phyloP scores from a whole-genome alignment of 1,140 invertebrate genomes.

The Wiebesia pumilae region DNA sequence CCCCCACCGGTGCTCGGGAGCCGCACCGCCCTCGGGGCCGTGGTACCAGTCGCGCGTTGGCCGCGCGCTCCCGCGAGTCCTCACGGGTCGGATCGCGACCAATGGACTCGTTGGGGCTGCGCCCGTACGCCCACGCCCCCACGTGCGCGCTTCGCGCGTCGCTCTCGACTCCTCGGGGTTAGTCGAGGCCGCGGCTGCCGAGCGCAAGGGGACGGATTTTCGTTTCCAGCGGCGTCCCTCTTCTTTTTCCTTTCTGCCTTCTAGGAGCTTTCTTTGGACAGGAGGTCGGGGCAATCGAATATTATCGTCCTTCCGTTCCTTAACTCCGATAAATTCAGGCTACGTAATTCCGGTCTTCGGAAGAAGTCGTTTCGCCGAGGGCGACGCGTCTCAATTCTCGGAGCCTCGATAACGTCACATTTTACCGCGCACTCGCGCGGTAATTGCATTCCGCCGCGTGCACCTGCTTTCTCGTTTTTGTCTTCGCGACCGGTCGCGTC shows the following conservation, averaged over 20 bases:
- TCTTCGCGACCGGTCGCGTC: no score
- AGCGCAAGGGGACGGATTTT: not conserved
- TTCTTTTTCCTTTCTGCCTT: not conserved
- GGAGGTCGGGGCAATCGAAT: not conserved
- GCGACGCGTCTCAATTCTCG: no score
- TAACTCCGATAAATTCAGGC: no score
- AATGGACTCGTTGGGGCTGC: not conserved
- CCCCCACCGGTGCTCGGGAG: not conserved
- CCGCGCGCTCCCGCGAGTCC: not conserved
- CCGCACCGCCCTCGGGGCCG: not conserved
- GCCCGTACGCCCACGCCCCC: not conserved
- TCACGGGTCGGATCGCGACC: not conserved
- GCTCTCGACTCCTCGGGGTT: not conserved
- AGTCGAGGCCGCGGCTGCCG: not conserved
- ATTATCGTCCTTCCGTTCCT: no score
- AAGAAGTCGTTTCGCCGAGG: no score
- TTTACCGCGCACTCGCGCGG: no score
- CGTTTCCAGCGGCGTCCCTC: not conserved
- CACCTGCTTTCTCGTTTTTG: no score
- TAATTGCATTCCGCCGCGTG: no score
- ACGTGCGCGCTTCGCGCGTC: not conserved
- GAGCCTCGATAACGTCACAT: no score
- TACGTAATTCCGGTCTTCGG: no score
- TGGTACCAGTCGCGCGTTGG: not conserved
- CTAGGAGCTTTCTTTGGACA: no score